phyloP scores from a whole-genome alignment of 2,797 vertebrate species.

The Acrocephalus scirpaceus region DNA sequence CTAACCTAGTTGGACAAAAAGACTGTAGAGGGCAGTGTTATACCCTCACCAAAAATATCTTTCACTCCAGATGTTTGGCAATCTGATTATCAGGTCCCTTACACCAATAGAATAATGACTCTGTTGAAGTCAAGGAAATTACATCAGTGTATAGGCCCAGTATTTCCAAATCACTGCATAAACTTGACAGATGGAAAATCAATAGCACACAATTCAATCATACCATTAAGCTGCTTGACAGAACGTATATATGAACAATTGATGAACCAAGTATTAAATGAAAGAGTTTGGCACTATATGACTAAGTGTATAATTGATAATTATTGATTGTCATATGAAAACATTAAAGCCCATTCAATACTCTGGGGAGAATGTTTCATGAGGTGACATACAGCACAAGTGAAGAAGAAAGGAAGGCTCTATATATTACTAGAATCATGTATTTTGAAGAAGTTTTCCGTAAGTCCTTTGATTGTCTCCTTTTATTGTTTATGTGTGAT shows the following conservation, averaged over 20 bases:
- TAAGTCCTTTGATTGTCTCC: neutral
- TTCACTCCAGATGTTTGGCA: slow-evolving; percentile 24
- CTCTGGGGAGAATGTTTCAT: neutral
- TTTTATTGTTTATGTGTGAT: neutral
- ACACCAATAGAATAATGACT: slow-evolving; percentile 42
- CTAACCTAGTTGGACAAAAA: neutral
- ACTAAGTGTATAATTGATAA: slow-evolving; percentile 64
- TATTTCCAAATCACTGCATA: slow-evolving; percentile 67
- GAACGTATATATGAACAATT: slow-evolving; percentile 56
- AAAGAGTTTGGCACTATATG: slow-evolving; percentile 30
- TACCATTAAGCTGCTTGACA: slow-evolving; percentile 56
- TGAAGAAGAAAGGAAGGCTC: neutral
- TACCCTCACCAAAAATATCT: neutral
- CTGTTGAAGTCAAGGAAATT: slow-evolving; percentile 55
- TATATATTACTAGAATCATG: neutral
- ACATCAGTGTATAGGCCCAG: slow-evolving; percentile 29
- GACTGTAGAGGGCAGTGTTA: slow-evolving; percentile 54
- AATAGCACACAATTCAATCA: slow-evolving; percentile 38
- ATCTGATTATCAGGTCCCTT: slow-evolving; percentile 40
- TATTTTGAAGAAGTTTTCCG: neutral
- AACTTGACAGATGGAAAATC: slow-evolving; percentile 66
- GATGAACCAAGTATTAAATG: slow-evolving; percentile 55
- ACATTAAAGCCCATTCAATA: slow-evolving; percentile 27
- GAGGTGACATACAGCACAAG: neutral
- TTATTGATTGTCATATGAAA: slow-evolving; percentile 54